Percentiles rank a stretch among this genome's conserved stretches.
phyloP scores from a whole-genome alignment of 1,140 invertebrate genomes.

The Trialeurodes vaporariorum region DNA sequence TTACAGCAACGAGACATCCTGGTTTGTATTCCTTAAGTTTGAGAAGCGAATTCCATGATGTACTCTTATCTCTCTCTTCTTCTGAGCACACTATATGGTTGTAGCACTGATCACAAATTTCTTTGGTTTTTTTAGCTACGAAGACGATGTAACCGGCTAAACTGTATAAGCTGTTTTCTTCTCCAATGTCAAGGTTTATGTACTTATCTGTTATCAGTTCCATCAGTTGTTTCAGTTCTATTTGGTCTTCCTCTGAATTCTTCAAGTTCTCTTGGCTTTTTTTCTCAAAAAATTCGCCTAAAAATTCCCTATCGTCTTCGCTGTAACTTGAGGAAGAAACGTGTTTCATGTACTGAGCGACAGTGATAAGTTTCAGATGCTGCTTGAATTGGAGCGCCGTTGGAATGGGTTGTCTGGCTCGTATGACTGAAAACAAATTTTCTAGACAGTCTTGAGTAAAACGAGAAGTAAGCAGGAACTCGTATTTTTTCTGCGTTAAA shows the following conservation, averaged over 20 bases:
- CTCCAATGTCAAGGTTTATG: not conserved
- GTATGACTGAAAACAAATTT: slow-evolving; percentile 20
- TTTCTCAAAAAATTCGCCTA: slow-evolving; percentile 15
- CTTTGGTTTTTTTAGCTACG: not conserved
- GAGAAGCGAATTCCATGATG: slow-evolving; percentile 1
- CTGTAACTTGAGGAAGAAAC: slow-evolving; percentile 20
- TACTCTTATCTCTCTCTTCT: not conserved
- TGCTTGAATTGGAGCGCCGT: slow-evolving; percentile 22
- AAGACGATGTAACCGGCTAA: not conserved
- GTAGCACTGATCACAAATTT: not conserved
- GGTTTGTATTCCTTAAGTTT: slow-evolving; percentile 6
- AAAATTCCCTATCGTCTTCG: slow-evolving; percentile 18
- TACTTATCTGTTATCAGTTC: not conserved
- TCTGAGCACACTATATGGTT: not conserved
- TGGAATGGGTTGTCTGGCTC: slow-evolving; percentile 19
- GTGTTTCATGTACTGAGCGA: slow-evolving; percentile 19
- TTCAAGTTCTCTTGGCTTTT: not conserved
- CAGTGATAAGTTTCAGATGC: slow-evolving; percentile 19
- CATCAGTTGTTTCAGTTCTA: slow-evolving; percentile 5
- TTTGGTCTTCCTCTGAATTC: not conserved
- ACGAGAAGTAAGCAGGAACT: slow-evolving; percentile 14
- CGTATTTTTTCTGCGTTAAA: slow-evolving; percentile 6
- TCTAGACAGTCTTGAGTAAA: slow-evolving; percentile 22
- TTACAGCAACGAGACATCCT: slow-evolving; percentile 5
- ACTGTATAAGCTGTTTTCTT: slow-evolving; percentile 4